Percentiles rank a stretch among this genome's conserved stretches.
Evolutionary conservation across 2,113 vertebrate species (phyloP).

Genomic region (Saimiri boliviensis): DNA sequence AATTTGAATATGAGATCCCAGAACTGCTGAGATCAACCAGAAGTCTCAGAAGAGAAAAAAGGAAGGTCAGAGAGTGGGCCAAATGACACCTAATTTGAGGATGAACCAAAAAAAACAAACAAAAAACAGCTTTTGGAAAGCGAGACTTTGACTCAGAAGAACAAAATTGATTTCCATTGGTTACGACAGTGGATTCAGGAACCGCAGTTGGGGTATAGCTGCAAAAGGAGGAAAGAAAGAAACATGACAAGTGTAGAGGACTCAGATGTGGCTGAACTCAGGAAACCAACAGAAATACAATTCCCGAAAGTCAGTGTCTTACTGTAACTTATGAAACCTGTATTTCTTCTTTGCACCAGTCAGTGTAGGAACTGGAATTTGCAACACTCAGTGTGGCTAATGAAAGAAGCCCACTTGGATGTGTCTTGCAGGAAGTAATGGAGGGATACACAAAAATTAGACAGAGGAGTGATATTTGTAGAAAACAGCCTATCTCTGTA

Average conservation of each 20-base stretch:
- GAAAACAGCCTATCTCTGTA: background rate
- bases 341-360: background rate
- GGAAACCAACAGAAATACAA: background rate
- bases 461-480: background rate
- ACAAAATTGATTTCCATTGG: background rate
- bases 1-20: background rate
- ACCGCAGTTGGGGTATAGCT: background rate
- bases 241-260: background rate
- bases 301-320: background rate
- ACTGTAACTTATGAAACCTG: background rate
- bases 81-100: background rate
- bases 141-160: background rate
- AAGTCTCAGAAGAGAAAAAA: background rate
- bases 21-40: background rate
- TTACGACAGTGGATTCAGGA: background rate
- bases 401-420: background rate
- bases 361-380: background rate
- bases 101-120: background rate
- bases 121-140: background rate
- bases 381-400: background rate
- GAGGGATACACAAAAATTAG: background rate
- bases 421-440: background rate
- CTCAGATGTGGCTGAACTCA: background rate
- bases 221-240: background rate
- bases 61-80: background rate